A percentile compares a stretch with the other conserved stretches of the same genome.
phyloP scores from a whole-genome alignment of 1,140 invertebrate genomes.

The Drosophila cardini region DNA sequence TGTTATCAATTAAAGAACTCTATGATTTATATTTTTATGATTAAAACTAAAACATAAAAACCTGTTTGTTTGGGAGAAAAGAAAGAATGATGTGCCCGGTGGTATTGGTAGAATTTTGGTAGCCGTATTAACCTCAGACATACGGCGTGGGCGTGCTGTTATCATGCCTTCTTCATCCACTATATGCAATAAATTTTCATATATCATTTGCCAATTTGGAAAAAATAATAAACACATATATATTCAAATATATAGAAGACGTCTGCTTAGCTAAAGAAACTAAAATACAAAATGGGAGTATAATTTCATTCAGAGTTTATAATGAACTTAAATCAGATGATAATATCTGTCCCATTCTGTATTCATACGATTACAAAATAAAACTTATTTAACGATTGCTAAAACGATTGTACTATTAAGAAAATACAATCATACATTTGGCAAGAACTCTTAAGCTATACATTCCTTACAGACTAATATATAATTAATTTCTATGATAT shows the following conservation, averaged over 20 bases:
- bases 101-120: conserved; percentile 97
- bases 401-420: background rate
- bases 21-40: conserved; percentile 16
- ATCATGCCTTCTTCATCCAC: conserved; percentile 87
- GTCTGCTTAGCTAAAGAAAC: conserved; percentile 28
- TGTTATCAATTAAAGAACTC: conserved; percentile 11
- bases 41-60: conserved; percentile 85
- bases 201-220: conserved; percentile 73
- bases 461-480: background rate
- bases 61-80: conserved; percentile 97
- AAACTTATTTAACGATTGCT: conserved; percentile 5
- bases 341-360: too few species aligned
- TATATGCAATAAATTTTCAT: conserved; percentile 84
- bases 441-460: too few species aligned
- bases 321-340: too few species aligned
- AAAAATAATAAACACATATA: conserved; percentile 65
- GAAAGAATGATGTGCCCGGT: conserved; percentile 96
- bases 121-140: conserved; percentile 94
- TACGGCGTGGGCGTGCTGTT: conserved; percentile 93
- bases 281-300: too few species aligned
- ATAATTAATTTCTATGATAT: background rate
- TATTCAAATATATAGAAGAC: conserved; percentile 21
- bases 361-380: background rate
- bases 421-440: background rate
- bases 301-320: too few species aligned